Percentiles rank a stretch among this genome's conserved stretches.
Evolutionary conservation across 1,140 invertebrate genomes (phyloP).

Genomic region (Chironomus striatipennis): DNA sequence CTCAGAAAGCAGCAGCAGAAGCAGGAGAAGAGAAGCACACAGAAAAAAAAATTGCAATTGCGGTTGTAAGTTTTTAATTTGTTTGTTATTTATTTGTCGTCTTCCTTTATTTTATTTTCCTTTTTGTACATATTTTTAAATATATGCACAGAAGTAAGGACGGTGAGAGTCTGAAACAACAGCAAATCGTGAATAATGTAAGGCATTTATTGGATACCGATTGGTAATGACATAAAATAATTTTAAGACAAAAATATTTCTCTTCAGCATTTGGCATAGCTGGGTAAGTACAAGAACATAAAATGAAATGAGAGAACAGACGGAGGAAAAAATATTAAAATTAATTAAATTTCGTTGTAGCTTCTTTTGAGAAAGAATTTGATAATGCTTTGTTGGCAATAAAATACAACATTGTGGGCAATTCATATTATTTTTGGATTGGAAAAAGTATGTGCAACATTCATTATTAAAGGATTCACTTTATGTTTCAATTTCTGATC

Average conservation of each 20-base stretch:
- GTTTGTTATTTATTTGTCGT: slow-evolving; percentile 14
- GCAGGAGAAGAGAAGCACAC: not conserved
- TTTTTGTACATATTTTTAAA: not conserved
- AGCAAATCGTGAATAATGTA: slow-evolving; percentile 13
- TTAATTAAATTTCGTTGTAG: slow-evolving; percentile 9
- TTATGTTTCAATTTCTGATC: slow-evolving; percentile 2
- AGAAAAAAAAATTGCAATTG: not conserved
- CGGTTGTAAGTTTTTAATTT: slow-evolving; percentile 14
- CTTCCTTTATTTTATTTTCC: not conserved
- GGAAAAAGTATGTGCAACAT: not conserved
- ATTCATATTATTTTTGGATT: not conserved
- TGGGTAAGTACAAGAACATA: not conserved
- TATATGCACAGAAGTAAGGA: not conserved
- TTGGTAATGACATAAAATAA: slow-evolving; percentile 9
- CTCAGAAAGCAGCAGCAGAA: not conserved
- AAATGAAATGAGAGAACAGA: not conserved
- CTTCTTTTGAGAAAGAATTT: not conserved
- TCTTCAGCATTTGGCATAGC: too few relatives aligned
- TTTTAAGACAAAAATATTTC: not conserved
- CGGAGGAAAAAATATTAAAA: not conserved
- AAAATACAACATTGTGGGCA: not conserved
- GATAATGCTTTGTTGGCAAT: slow-evolving; percentile 6
- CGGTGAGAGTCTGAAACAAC: not conserved
- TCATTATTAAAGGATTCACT: not conserved
- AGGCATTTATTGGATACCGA: slow-evolving; percentile 7